Evolutionary conservation across 2,888 invertebrate species (phyloP).

Genomic region (Epistrophella euchroma): DNA sequence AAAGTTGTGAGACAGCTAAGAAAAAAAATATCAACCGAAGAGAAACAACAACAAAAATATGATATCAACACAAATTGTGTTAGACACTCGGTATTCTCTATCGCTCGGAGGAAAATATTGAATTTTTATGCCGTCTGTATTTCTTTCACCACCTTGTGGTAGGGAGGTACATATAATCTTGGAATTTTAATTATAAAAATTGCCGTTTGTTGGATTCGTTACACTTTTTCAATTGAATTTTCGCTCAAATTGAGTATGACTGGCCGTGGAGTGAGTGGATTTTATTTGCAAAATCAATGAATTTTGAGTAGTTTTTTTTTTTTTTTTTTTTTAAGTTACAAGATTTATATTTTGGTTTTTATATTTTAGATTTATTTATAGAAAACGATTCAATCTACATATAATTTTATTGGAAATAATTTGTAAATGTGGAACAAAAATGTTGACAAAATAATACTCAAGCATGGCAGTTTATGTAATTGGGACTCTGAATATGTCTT

Average conservation of each 20-base stretch:
- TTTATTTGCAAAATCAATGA: conserved; percentile 19
- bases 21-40: no score
- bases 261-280: neutral
- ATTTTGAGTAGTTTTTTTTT: conserved; percentile 12
- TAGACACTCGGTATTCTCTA: neutral
- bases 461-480: conserved; percentile 57
- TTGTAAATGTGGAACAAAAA: conserved; percentile 38
- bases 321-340: neutral
- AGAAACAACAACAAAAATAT: conserved; percentile 8
- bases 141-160: conserved; percentile 29
- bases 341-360: neutral
- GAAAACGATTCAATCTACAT: neutral
- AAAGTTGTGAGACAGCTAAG: neutral
- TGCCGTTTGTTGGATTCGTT: conserved; percentile 14
- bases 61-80: conserved; percentile 54
- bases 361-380: conserved; percentile 46
- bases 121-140: conserved; percentile 5
- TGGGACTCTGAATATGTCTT: conserved; percentile 19
- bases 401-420: conserved; percentile 41
- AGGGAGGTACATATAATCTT: no score
- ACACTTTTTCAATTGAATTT: conserved; percentile 1
- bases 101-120: neutral
- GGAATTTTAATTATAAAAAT: neutral
- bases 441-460: conserved; percentile 53
- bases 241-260: conserved; percentile 19